Base-by-base conservation (phyloP, 2,113 vertebrate species). In the Urocolius indicus region DNA sequence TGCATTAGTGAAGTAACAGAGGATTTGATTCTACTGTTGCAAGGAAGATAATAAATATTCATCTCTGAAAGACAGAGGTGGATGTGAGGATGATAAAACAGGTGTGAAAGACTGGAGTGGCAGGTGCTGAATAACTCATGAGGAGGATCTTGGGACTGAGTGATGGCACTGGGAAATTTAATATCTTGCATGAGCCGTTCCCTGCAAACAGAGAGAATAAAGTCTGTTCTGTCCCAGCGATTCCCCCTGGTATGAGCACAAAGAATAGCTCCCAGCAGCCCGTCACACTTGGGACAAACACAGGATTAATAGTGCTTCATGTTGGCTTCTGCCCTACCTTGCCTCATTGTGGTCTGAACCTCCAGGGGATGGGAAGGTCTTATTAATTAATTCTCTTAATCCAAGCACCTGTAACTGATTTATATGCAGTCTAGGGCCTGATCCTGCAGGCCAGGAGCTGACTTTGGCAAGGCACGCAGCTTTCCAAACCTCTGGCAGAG, bases 401-500 rank as follows among this genome's bases (percentile, higher is more conserved):
- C 82, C 89, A 96, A 75, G 80, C 30, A 82, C 45, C 92, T 96
- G 93, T 94, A 69, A 92, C 94, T 93, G 95, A 97, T 97, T 96
- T 93, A 91, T 90, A 54, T 26, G 67, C n/a, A 48, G 48, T 32
- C 65, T 19, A 30, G 48, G 72, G 36, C 59, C 72, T 65, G 72
- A 84, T 81, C 38, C 69, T 84, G 38, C 74, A 79, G 38, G 66
- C 52, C 6, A 9, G 24, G 17, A 68, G 23, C 63, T 84, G 41
- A 34, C 30, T 76, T 75, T 38, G 54, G 49, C 9, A 7, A 86
- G 55, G 41, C 0, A 1, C 26, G 26, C 26, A 3, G 5, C 52
- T 74, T 81, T 81, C 65, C 73, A 61, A 63, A 79, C 36, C 19
- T 45, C 30, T 55, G 68, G 63, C 46, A 43, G 65, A 67, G 18